Percentiles rank a stretch among this genome's conserved stretches.
Conservation (phyloP, 2,113 vertebrate species). For the Bettongia penicillata region DNA sequence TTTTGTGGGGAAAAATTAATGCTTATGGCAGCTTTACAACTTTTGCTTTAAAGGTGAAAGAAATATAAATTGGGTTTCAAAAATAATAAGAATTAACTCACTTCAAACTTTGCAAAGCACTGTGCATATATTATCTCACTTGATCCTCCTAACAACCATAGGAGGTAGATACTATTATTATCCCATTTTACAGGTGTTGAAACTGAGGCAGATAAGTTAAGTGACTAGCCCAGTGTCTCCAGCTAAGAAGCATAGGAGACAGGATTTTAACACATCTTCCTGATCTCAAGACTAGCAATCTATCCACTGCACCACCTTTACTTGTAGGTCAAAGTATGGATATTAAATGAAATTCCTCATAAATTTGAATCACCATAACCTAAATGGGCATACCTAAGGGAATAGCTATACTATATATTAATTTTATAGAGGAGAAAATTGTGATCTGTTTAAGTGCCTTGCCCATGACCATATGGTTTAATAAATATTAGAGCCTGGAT, state of each 20-base stretch:
- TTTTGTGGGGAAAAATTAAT: no score
- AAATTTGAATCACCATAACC: no score
- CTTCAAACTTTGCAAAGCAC: no score
- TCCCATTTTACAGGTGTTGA: neutral
- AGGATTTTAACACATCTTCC: conserved; percentile 38
- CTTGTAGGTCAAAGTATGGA: neutral
- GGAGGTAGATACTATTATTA: conserved; percentile 22
- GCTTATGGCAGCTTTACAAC: no score
- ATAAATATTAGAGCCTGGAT: neutral
- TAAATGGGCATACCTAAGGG: no score
- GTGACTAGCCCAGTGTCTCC: neutral
- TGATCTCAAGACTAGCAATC: neutral
- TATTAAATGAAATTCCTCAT: no score
- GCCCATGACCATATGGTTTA: neutral
- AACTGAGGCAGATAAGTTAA: conserved; percentile 37
- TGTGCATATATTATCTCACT: neutral
- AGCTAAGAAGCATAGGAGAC: neutral
- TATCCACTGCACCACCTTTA: neutral
- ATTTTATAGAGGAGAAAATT: no score
- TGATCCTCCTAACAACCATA: conserved; percentile 13
- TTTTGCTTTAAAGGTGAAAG: no score
- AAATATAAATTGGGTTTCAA: no score
- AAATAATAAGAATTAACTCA: no score
- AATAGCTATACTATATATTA: no score
- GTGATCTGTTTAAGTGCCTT: no score